These are phyloP conservation scores for Calycopis cecrops DNA, from an alignment of 1,140 invertebrate genomes.

Conservation along the genomic window DNA sequence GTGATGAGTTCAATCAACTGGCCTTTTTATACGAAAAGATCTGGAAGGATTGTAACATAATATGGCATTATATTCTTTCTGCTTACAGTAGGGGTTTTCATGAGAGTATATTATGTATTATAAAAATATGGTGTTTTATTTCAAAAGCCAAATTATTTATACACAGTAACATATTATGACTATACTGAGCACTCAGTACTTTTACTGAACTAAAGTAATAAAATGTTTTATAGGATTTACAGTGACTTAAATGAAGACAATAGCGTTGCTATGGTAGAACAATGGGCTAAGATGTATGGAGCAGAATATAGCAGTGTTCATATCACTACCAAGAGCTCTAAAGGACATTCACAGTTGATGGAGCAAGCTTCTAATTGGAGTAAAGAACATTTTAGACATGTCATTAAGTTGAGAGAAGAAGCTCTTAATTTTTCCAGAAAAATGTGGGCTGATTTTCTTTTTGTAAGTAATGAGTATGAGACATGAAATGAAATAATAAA, in stretches of 20 bases:
- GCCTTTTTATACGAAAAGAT: too few relatives aligned
- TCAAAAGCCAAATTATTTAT: too few relatives aligned
- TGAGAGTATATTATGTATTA: too few relatives aligned
- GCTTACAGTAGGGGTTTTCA: too few relatives aligned
- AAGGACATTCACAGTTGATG: conserved; percentile 70
- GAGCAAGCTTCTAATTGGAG: conserved; percentile 87
- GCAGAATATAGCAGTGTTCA: conserved; percentile 85
- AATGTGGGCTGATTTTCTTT: conserved; percentile 51
- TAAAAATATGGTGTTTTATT: too few relatives aligned
- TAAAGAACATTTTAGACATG: conserved; percentile 82
- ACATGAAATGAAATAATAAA: too few relatives aligned
- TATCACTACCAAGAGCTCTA: conserved; percentile 71
- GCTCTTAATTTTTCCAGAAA: conserved; percentile 83
- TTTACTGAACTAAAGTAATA: too few relatives aligned
- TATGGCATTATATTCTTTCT: too few relatives aligned
- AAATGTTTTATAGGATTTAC: conserved; percentile 80
- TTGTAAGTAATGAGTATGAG: conserved; percentile 40
- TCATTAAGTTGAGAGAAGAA: conserved; percentile 88
- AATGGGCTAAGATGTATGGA: conserved; percentile 81
- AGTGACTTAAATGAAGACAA: conserved; percentile 93
- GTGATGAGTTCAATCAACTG: too few relatives aligned
- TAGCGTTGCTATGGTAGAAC: conserved; percentile 82
- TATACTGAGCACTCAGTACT: too few relatives aligned
- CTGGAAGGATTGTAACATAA: too few relatives aligned
- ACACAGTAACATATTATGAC: too few relatives aligned